A percentile compares a stretch with the other conserved stretches of the same genome.
These are phyloP conservation scores for Papilio xuthus DNA, from an alignment of 1,140 invertebrate species.

Conservation along the genomic window DNA sequence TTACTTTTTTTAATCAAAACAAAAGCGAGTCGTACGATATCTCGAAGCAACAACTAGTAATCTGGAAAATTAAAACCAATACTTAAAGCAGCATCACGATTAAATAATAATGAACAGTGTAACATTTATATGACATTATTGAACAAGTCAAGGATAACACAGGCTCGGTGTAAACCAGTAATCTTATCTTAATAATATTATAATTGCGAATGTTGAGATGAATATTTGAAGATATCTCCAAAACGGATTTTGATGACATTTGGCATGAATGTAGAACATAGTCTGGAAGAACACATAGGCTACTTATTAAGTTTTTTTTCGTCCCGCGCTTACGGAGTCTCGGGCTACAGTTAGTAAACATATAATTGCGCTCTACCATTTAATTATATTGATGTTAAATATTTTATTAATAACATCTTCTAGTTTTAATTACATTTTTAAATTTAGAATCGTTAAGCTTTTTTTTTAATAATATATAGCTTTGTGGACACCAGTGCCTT, in stretches of 20 bases:
- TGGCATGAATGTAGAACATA: too few species aligned
- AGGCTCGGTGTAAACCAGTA: neutral
- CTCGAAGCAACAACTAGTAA: neutral
- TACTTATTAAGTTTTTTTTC: too few species aligned
- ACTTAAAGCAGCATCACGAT: neutral
- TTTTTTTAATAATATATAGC: neutral
- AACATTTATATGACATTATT: constrained; percentile 13
- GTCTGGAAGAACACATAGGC: too few species aligned
- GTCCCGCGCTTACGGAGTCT: too few species aligned
- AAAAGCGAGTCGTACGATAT: neutral
- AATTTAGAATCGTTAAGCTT: neutral
- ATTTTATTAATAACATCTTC: too few species aligned
- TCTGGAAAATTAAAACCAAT: neutral
- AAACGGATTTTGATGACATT: too few species aligned
- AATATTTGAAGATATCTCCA: too few species aligned
- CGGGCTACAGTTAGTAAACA: constrained; percentile 23
- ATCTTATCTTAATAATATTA: too few species aligned
- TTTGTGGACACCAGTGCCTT: too few species aligned
- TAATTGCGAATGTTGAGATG: too few species aligned
- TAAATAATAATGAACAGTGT: neutral
- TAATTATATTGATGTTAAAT: neutral
- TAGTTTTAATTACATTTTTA: neutral
- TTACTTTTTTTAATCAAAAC: too few species aligned
- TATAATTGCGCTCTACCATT: neutral
- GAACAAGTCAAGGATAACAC: constrained; percentile 9